phyloP scores from a whole-genome alignment of 2,888 invertebrate species.

The Cosmia trapezina region DNA sequence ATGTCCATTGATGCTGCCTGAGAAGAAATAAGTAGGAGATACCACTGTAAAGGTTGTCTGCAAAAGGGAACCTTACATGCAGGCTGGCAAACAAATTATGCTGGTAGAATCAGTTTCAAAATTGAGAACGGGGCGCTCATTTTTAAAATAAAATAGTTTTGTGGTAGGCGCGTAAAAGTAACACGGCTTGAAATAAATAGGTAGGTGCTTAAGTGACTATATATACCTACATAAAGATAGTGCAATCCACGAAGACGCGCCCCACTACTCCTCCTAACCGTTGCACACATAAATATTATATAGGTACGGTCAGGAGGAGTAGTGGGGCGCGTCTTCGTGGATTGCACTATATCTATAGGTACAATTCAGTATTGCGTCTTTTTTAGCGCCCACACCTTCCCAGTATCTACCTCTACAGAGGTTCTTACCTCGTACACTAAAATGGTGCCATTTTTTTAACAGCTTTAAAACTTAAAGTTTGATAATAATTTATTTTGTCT shows the following conservation, averaged over 20 bases:
- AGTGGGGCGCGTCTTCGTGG: too few species aligned
- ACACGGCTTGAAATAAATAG: too few species aligned
- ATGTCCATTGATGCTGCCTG: conserved; percentile 47
- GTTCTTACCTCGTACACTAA: too few species aligned
- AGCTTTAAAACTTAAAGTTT: background rate
- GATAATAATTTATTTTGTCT: background rate
- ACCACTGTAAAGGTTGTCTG: background rate
- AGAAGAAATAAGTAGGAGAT: background rate
- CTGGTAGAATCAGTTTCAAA: background rate
- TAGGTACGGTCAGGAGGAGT: too few species aligned
- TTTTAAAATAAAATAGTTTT: background rate
- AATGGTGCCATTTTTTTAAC: background rate
- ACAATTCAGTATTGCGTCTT: background rate
- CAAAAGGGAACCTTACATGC: background rate
- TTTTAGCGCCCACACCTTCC: background rate
- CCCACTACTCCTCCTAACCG: too few species aligned
- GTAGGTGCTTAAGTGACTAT: too few species aligned
- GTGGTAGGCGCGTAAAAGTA: too few species aligned
- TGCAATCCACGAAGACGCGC: too few species aligned
- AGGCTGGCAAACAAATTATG: background rate
- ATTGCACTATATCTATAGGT: too few species aligned
- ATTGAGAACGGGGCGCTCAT: background rate
- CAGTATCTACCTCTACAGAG: too few species aligned
- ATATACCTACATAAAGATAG: too few species aligned
- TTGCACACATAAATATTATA: too few species aligned